A percentile compares a stretch with the other conserved stretches of the same genome.
Evolutionary conservation across 1,140 invertebrate genomes (phyloP).

Genomic region (Zaprionus capensis): DNA sequence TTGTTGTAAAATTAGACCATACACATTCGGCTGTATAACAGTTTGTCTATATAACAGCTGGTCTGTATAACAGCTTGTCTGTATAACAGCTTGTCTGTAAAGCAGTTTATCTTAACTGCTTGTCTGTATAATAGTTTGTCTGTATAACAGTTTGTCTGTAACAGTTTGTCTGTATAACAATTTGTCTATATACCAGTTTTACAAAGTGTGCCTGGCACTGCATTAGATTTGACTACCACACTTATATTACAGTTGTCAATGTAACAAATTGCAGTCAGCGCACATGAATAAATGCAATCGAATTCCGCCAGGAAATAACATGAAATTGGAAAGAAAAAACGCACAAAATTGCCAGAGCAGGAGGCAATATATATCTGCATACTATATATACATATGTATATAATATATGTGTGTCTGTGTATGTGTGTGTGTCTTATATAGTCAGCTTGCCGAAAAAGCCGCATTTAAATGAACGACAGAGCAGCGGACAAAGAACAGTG

Average conservation of each 20-base stretch:
- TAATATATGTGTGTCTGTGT: neutral
- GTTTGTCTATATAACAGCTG: conserved; percentile 22
- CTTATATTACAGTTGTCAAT: conserved; percentile 29
- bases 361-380: conserved; percentile 17
- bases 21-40: neutral
- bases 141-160: conserved; percentile 6
- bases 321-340: conserved; percentile 37
- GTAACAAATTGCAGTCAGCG: conserved; percentile 65
- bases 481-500: conserved; percentile 49
- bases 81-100: conserved; percentile 32
- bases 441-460: conserved; percentile 30
- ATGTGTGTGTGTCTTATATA: neutral
- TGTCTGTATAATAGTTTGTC: too few species aligned
- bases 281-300: conserved; percentile 69
- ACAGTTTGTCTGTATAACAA: conserved; percentile 16
- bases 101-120: too few species aligned
- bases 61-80: neutral
- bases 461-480: conserved; percentile 74
- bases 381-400: neutral
- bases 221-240: neutral
- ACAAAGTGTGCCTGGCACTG: neutral
- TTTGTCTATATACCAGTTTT: conserved; percentile 12
- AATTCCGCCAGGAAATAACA: conserved; percentile 22
- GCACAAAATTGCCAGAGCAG: conserved; percentile 57
- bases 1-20: too few species aligned